A percentile compares a stretch with the other conserved stretches of the same genome.
Conservation (phyloP, 2,113 vertebrate genomes). For the Gasterosteus aculeatus region DNA sequence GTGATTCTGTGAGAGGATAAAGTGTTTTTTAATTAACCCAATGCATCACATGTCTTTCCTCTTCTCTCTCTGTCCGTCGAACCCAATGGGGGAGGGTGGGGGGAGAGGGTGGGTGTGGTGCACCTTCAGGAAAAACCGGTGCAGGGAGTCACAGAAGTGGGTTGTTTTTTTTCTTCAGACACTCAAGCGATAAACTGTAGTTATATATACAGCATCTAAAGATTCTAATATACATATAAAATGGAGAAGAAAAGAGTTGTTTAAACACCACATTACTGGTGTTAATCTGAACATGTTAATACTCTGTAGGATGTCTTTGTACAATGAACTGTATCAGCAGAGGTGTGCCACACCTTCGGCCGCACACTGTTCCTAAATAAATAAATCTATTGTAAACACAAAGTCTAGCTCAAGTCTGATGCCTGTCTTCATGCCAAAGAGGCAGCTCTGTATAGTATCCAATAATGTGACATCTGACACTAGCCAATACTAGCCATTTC, state of each 20-base stretch:
- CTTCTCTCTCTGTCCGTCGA: background rate
- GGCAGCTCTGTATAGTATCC: background rate
- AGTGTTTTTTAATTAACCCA: slow-evolving; percentile 19
- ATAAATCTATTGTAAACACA: background rate
- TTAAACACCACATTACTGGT: background rate
- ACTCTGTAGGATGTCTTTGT: no score
- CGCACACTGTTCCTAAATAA: background rate
- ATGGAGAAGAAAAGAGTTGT: background rate
- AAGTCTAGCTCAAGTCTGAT: background rate
- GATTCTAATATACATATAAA: background rate
- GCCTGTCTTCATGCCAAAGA: background rate
- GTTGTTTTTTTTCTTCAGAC: slow-evolving; percentile 18
- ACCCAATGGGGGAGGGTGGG: slow-evolving; percentile 18
- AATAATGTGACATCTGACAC: background rate
- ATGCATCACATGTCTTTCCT: slow-evolving; percentile 1
- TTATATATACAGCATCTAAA: background rate
- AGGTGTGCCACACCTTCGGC: background rate
- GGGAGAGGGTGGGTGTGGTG: slow-evolving; percentile 22
- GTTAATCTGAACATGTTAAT: background rate
- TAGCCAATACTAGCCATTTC: background rate
- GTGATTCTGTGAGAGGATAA: background rate
- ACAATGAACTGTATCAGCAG: slow-evolving; percentile 1
- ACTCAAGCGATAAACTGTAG: slow-evolving; percentile 3
- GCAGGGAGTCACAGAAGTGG: slow-evolving; percentile 68
- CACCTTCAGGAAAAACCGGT: slow-evolving; percentile 85